phyloP scores from a whole-genome alignment of 92 coral and sea anemone species.

The Umimayanthus chanpuru region DNA sequence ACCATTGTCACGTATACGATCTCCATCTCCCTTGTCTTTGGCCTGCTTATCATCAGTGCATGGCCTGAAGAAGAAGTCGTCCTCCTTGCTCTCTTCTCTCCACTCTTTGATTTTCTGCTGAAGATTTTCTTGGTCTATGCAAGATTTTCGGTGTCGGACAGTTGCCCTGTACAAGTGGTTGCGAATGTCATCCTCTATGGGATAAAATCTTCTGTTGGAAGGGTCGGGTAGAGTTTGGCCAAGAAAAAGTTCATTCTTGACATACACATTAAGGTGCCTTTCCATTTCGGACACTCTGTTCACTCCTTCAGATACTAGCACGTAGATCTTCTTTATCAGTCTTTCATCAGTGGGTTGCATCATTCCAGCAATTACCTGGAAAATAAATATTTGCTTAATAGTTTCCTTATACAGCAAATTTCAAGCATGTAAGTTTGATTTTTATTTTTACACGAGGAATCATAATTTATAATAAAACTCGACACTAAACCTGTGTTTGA shows the following conservation, averaged over 20 bases:
- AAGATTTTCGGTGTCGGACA: constrained; percentile 41
- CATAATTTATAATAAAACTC: too few relatives aligned
- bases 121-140: constrained; percentile 68
- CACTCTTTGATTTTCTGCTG: constrained; percentile 60
- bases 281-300: constrained; percentile 64
- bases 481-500: too few relatives aligned
- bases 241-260: constrained; percentile 55
- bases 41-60: constrained; percentile 28
- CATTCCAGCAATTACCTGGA: constrained; percentile 41
- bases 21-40: background rate
- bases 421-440: background rate
- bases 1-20: constrained; percentile 7
- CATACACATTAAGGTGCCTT: constrained; percentile 47
- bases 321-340: constrained; percentile 46
- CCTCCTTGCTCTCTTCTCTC: constrained; percentile 53
- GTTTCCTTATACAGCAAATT: too few relatives aligned
- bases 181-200: background rate
- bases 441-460: background rate
- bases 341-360: constrained; percentile 51
- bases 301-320: constrained; percentile 62
- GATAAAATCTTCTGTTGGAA: constrained; percentile 49
- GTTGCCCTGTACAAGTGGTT: constrained; percentile 57
- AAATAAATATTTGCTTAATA: background rate
- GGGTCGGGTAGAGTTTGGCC: constrained; percentile 41
- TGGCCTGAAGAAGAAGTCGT: constrained; percentile 65